phyloP scores from a whole-genome alignment of 2,797 vertebrate species.

The Somateria mollissima region DNA sequence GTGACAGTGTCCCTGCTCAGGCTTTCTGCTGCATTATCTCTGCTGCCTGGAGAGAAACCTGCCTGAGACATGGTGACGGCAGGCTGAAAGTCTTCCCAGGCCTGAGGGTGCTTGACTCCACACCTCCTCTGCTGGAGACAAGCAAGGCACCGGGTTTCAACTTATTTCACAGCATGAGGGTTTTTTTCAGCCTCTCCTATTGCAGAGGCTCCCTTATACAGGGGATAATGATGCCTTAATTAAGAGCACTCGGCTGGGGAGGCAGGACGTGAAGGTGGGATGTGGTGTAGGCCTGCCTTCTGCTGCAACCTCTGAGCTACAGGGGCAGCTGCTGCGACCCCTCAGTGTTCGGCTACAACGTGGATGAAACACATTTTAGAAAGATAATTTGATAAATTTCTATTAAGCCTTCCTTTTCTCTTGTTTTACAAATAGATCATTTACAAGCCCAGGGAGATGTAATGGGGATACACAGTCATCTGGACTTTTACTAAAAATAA shows the following conservation, averaged over 20 bases:
- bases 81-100: background rate
- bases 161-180: background rate
- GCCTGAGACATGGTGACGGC: background rate
- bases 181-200: background rate
- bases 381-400: background rate
- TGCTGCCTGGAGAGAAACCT: background rate
- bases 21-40: background rate
- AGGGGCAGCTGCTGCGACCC: background rate
- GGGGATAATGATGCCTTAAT: background rate
- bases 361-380: background rate
- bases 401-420: background rate
- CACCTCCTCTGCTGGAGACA: background rate
- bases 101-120: background rate
- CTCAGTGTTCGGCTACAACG: background rate
- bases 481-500: slow-evolving; percentile 48
- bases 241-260: background rate
- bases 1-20: background rate
- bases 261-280: background rate
- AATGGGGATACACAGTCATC: slow-evolving; percentile 7
- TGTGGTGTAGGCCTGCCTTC: background rate
- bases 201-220: background rate
- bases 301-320: background rate
- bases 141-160: background rate
- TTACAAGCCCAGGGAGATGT: background rate
- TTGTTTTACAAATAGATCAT: background rate